A percentile compares a stretch with the other conserved stretches of the same genome.
Evolutionary conservation across 1,140 invertebrate species (phyloP).

Genomic region (Scaptomyza montana): DNA sequence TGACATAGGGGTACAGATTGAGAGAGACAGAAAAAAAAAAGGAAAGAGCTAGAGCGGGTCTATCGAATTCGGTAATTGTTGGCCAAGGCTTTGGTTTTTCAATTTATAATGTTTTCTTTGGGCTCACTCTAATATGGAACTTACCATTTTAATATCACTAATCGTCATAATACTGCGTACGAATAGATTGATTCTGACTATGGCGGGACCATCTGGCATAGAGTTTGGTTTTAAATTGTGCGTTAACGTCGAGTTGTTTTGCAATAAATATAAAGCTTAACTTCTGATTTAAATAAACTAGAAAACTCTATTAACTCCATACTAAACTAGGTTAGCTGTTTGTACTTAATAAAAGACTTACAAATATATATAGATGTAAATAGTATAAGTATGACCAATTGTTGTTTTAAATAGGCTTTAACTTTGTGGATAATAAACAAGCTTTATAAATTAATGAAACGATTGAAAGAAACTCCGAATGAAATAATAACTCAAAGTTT

Average conservation of each 20-base stretch:
- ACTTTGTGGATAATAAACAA: slow-evolving; percentile 16
- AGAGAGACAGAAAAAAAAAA: slow-evolving; percentile 15
- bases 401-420: slow-evolving; percentile 26
- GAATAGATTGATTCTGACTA: slow-evolving; percentile 98
- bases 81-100: slow-evolving; percentile 29
- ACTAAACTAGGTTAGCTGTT: slow-evolving; percentile 50
- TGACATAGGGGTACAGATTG: slow-evolving; percentile 8
- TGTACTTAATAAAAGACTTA: slow-evolving; percentile 42
- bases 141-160: slow-evolving; percentile 99
- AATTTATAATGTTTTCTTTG: slow-evolving; percentile 29
- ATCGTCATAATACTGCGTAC: slow-evolving; percentile 98
- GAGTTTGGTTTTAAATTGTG: slow-evolving; percentile 70
- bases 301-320: slow-evolving; percentile 10
- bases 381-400: slow-evolving; percentile 37
- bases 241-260: slow-evolving; percentile 46
- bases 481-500: slow-evolving; percentile 4
- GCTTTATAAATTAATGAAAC: slow-evolving; percentile 8
- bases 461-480: slow-evolving; percentile 4
- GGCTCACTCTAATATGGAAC: slow-evolving; percentile 83
- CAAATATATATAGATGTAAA: slow-evolving; percentile 21
- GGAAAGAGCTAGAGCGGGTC: slow-evolving; percentile 17
- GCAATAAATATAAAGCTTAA: slow-evolving; percentile 40
- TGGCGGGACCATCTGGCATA: slow-evolving; percentile 94
- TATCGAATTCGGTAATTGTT: slow-evolving; percentile 33
- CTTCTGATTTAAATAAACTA: slow-evolving; percentile 62